Evolutionary conservation across 1,140 invertebrate species (phyloP).

Genomic region (Elysia chlorotica): DNA sequence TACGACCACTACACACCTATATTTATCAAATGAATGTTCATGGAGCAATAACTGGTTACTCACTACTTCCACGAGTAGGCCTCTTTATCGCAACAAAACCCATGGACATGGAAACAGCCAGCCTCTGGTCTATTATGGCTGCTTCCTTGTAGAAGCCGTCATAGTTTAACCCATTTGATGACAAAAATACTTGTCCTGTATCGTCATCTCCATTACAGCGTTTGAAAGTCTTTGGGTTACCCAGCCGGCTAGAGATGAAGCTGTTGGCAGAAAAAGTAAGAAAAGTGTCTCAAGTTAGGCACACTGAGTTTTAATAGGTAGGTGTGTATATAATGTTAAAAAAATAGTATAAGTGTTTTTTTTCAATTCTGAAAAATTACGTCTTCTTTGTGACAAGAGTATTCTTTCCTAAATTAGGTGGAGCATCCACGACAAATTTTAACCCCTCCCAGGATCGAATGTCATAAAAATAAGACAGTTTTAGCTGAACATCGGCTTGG

Average conservation of each 20-base stretch:
- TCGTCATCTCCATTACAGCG: slow-evolving; percentile 10
- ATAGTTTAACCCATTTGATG: slow-evolving; percentile 49
- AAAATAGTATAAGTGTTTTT: neutral
- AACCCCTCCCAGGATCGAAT: neutral
- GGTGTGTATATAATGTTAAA: neutral
- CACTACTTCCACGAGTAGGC: slow-evolving; percentile 24
- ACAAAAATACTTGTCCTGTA: slow-evolving; percentile 41
- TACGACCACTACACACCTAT: no score
- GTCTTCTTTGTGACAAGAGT: neutral
- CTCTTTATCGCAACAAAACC: slow-evolving; percentile 45
- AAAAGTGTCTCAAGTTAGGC: no score
- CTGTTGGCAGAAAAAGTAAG: no score
- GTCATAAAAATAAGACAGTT: neutral
- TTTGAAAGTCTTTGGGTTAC: slow-evolving; percentile 25
- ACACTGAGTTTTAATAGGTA: neutral
- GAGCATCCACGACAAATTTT: neutral
- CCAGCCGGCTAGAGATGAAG: neutral
- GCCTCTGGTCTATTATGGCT: slow-evolving; percentile 47
- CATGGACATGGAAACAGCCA: slow-evolving; percentile 42
- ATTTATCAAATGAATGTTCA: no score
- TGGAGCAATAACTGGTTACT: no score
- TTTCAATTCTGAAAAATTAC: neutral
- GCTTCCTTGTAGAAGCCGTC: slow-evolving; percentile 51
- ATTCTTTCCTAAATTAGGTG: neutral
- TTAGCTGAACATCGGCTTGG: no score